Evolutionary conservation across 2,888 invertebrate species (phyloP).

Genomic region (Euzophera pinguis): DNA sequence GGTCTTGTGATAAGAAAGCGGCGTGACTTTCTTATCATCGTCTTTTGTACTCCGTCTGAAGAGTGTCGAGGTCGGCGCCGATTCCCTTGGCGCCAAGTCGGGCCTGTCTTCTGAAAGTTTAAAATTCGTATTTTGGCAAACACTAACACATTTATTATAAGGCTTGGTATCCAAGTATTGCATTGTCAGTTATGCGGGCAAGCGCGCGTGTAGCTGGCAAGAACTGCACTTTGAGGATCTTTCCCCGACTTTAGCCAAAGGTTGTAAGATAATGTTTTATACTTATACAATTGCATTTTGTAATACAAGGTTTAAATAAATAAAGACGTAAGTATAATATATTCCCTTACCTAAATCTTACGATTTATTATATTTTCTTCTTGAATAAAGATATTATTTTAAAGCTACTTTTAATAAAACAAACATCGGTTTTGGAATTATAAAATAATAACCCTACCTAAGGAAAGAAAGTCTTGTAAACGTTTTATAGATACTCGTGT

Average conservation of each 20-base stretch:
- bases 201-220: no score
- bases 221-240: no score
- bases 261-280: no score
- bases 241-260: no score
- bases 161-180: not conserved
- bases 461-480: slow-evolving; percentile 57
- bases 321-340: no score
- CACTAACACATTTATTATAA: not conserved
- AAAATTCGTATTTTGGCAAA: slow-evolving; percentile 22
- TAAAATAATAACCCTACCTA: slow-evolving; percentile 41
- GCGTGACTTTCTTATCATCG: slow-evolving; percentile 35
- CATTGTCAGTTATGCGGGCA: no score
- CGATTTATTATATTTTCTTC: no score
- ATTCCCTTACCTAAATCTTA: no score
- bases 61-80: slow-evolving; percentile 32
- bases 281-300: no score
- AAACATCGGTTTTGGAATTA: not conserved
- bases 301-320: no score
- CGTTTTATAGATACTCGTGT: slow-evolving; percentile 67
- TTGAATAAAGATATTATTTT: no score
- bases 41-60: slow-evolving; percentile 46
- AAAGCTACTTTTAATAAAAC: not conserved
- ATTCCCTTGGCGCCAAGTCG: slow-evolving; percentile 35
- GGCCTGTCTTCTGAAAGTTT: slow-evolving; percentile 56
- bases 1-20: slow-evolving; percentile 52